Conservation (phyloP, 2,888 invertebrate species). For the Drosophila nigricruria region DNA sequence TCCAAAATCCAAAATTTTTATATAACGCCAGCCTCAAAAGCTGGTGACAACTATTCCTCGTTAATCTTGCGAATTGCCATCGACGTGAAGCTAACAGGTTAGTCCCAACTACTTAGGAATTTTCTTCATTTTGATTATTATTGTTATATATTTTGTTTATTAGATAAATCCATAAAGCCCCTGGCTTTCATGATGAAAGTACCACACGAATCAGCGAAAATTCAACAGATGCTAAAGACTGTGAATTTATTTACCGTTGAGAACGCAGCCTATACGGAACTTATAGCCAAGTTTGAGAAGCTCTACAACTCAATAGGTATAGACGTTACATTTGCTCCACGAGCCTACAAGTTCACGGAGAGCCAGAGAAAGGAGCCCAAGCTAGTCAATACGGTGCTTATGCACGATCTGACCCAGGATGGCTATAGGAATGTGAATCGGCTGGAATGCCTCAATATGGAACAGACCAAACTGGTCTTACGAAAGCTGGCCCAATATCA, state of each 20-base stretch:
- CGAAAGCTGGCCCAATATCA: constrained; percentile 83
- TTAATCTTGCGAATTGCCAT: constrained; percentile 71
- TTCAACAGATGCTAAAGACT: constrained; percentile 61
- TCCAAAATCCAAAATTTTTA: constrained; percentile 61
- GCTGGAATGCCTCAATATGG: constrained; percentile 76
- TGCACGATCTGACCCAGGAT: constrained; percentile 76
- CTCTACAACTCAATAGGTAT: constrained; percentile 62
- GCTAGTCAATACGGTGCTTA: constrained; percentile 64
- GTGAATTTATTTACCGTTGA: constrained; percentile 73
- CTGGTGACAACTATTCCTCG: constrained; percentile 82
- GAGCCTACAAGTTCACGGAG: constrained; percentile 54
- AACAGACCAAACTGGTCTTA: constrained; percentile 75
- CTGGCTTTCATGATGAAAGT: constrained; percentile 80
- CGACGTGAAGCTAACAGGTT: constrained; percentile 61
- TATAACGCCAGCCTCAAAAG: constrained; percentile 52
- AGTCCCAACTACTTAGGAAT: not conserved
- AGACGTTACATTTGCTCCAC: constrained; percentile 60
- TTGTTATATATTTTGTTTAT: not conserved
- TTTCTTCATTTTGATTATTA: not conserved
- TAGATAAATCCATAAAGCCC: constrained; percentile 60
- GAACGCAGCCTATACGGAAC: constrained; percentile 63
- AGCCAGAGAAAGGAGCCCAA: constrained; percentile 58
- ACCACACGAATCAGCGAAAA: constrained; percentile 63
- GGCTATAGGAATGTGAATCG: constrained; percentile 80
- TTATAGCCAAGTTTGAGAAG: constrained; percentile 68